These are phyloP conservation scores for Neodiprion lecontei DNA, from an alignment of 1,140 invertebrate species.

Conservation along the genomic window DNA sequence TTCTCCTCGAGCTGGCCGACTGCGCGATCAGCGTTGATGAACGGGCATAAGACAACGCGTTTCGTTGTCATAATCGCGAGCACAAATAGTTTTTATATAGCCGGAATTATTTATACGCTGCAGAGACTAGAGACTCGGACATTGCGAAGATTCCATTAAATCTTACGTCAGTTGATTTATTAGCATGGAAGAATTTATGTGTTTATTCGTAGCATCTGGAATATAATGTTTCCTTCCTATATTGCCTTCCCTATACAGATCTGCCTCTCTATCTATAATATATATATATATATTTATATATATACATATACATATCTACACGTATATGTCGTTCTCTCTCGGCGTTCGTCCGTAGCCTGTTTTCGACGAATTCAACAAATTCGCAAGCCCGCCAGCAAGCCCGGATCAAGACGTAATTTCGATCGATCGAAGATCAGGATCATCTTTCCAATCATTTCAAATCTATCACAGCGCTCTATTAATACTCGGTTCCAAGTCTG, in stretches of 20 bases:
- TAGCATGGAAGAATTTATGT: conserved; percentile 15
- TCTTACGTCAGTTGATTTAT: conserved; percentile 18
- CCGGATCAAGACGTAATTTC: no score
- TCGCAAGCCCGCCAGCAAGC: background rate
- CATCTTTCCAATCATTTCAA: no score
- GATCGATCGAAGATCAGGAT: no score
- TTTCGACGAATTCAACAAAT: background rate
- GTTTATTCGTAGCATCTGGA: conserved; percentile 14
- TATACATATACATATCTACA: background rate
- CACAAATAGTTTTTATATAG: conserved; percentile 10
- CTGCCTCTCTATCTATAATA: no score
- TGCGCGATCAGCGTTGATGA: no score
- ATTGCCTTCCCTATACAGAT: background rate
- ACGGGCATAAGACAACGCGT: no score
- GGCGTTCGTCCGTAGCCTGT: background rate
- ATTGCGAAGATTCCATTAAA: conserved; percentile 9
- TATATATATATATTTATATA: background rate
- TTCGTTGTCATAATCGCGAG: conserved; percentile 6
- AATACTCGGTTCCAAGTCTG: no score
- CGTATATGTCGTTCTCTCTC: conserved; percentile 10
- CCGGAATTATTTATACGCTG: conserved; percentile 12
- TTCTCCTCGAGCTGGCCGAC: no score
- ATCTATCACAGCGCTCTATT: no score
- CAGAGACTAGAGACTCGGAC: background rate
- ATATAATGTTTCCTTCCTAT: conserved; percentile 12